phyloP scores from a whole-genome alignment of 2,797 vertebrate genomes.

The Oophaga sylvatica region DNA sequence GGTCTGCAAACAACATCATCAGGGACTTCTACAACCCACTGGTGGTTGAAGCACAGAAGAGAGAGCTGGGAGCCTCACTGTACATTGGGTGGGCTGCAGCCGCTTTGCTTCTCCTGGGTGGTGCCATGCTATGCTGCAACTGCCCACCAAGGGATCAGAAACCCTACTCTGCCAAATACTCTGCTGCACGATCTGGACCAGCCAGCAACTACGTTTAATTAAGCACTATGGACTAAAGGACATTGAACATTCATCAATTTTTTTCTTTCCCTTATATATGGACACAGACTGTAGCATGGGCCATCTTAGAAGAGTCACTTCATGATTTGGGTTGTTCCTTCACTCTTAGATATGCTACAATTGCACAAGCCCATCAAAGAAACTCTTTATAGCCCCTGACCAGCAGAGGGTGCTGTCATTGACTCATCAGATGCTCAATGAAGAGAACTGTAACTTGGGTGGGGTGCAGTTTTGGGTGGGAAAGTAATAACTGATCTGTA shows the following conservation, averaged over 20 bases:
- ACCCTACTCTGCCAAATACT: slow-evolving; percentile 83
- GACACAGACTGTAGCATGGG: slow-evolving; percentile 16
- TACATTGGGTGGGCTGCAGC: slow-evolving; percentile 89
- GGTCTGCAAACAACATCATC: slow-evolving; percentile 86
- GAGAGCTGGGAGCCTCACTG: slow-evolving; percentile 87
- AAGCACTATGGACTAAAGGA: slow-evolving; percentile 57
- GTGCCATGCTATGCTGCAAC: slow-evolving; percentile 86
- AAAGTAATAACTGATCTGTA: neutral
- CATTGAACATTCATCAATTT: slow-evolving; percentile 26
- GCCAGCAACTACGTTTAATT: slow-evolving; percentile 87
- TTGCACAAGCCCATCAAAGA: neutral
- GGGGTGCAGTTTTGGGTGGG: slow-evolving; percentile 11
- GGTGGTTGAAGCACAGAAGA: slow-evolving; percentile 78
- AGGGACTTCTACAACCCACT: slow-evolving; percentile 90
- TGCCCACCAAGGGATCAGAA: slow-evolving; percentile 80
- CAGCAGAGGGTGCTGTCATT: slow-evolving; percentile 28
- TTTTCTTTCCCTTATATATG: slow-evolving; percentile 15
- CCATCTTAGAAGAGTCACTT: slow-evolving; percentile 1
- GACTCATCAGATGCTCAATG: neutral
- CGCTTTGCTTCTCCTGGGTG: slow-evolving; percentile 83
- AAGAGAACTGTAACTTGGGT: neutral
- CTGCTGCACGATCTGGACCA: slow-evolving; percentile 72
- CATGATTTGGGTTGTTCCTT: slow-evolving; percentile 11
- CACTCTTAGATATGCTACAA: neutral
- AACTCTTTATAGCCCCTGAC: neutral